Evolutionary conservation across 2,888 invertebrate genomes (phyloP), one percentile per base, ranked within the genome.

Genomic region (Cataglyphis cursor): DNA sequence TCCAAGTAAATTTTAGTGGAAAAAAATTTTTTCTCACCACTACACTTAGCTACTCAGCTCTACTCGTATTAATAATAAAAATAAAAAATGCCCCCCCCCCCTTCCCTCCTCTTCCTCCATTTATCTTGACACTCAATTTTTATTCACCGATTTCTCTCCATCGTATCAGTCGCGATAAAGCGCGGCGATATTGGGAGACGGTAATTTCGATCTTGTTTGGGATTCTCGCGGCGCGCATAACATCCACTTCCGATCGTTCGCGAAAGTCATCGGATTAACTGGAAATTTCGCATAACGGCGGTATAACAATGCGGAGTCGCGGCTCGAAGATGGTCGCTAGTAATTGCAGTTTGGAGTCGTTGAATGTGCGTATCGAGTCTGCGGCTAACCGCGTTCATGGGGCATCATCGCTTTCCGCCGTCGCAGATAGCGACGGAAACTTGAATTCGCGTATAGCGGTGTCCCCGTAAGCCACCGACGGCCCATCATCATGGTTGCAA

Each of bases 361-460:
- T 89, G 90, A 83, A 85, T 86, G 83, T 82, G 88, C 85, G 89
- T 89, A 88, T 89, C 87, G 87, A 87, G 89, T 91, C 88, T 92
- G 92, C 87, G 90, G 92, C 85, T 91, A 89, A 90, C 91, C 91
- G 76, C 88, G 83, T 75, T 81, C 89, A 75, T 76, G 83, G 86
- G 83, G 28, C 28, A 28, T 28, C 81, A 82, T 84, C 65, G 90
- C 88, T 82, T 83, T 89, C 81, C 86, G 28, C 28, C 28, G 28
- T 59, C 82, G 83, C 74, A 87, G 89, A 84, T 90, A 90, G 87
- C 76, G 87, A 84, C 65, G 73, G 89, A 83, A 88, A 89, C 90
- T 90, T 85, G 85, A 86, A 85, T 89, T 90, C 81, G 87, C 87
- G 89, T 88, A 35, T 4, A 89, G 83, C 86, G 83, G 86, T 72